A percentile compares a stretch with the other conserved stretches of the same genome.
Evolutionary conservation across 2,797 vertebrate genomes (phyloP).

Genomic region (Threskiornis aethiopicus): DNA sequence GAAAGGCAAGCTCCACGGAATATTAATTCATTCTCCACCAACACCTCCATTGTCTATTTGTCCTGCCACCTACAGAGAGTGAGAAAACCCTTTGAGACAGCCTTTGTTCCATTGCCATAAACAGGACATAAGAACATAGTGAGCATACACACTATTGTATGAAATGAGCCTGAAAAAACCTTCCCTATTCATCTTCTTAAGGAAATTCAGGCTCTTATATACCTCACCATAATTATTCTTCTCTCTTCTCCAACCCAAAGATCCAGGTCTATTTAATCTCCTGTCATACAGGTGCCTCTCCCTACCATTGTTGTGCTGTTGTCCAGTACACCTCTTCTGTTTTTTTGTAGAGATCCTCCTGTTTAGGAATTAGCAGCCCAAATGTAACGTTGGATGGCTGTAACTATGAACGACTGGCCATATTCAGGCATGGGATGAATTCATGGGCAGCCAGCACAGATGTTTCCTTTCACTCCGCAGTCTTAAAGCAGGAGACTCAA

Average conservation of each 20-base stretch:
- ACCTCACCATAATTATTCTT: background rate
- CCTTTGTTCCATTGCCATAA: background rate
- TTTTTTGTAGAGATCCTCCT: background rate
- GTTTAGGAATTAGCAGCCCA: background rate
- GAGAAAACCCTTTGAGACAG: background rate
- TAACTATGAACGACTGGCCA: background rate
- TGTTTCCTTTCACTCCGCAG: background rate
- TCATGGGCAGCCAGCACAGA: background rate
- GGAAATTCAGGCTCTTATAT: background rate
- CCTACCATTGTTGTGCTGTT: background rate
- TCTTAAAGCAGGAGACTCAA: background rate
- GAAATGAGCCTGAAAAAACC: background rate
- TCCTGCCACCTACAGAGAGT: background rate
- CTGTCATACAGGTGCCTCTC: background rate
- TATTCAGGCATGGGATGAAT: background rate
- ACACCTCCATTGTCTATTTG: background rate
- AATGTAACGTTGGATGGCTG: too few relatives aligned
- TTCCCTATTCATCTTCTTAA: background rate
- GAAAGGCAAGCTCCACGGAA: background rate
- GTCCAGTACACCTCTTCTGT: background rate
- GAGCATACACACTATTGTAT: fast-evolving
- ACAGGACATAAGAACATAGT: background rate
- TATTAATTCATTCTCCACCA: background rate
- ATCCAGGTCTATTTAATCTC: background rate
- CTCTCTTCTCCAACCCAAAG: background rate